These are phyloP conservation scores for Clitarchus hookeri DNA, from an alignment of 2,888 invertebrate genomes.

Conservation along the genomic window DNA sequence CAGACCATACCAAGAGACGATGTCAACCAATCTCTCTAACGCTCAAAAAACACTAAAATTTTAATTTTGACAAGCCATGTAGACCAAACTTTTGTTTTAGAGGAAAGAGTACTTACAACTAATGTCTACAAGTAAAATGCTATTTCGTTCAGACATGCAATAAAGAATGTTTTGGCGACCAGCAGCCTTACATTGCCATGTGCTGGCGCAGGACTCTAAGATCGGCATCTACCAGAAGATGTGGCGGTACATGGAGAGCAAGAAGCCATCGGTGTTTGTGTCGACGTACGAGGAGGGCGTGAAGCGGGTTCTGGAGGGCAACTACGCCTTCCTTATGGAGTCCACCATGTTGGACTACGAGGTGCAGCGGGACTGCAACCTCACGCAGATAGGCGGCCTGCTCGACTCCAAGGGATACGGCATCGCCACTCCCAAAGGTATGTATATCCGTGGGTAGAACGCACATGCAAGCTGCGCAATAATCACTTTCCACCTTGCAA, in stretches of 20 bases:
- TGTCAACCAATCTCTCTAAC: no score
- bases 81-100: no score
- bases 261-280: slow-evolving; percentile 81
- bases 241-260: slow-evolving; percentile 93
- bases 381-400: slow-evolving; percentile 95
- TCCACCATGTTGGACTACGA: slow-evolving; percentile 96
- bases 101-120: no score
- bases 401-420: slow-evolving; percentile 90
- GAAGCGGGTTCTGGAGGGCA: slow-evolving; percentile 78
- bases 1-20: no score
- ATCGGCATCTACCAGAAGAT: slow-evolving; percentile 90
- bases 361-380: slow-evolving; percentile 92
- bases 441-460: neutral
- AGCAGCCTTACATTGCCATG: neutral
- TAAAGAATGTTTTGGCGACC: neutral
- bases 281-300: slow-evolving; percentile 91
- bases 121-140: no score
- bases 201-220: slow-evolving; percentile 72
- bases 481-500: no score
- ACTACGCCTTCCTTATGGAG: slow-evolving; percentile 98
- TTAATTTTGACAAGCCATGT: no score
- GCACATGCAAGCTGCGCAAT: no score
- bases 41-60: no score
- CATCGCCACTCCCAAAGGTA: slow-evolving; percentile 94
- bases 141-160: no score